Base-by-base conservation (phyloP, 2,888 invertebrate genomes). In the Craniophora ligustri region DNA sequence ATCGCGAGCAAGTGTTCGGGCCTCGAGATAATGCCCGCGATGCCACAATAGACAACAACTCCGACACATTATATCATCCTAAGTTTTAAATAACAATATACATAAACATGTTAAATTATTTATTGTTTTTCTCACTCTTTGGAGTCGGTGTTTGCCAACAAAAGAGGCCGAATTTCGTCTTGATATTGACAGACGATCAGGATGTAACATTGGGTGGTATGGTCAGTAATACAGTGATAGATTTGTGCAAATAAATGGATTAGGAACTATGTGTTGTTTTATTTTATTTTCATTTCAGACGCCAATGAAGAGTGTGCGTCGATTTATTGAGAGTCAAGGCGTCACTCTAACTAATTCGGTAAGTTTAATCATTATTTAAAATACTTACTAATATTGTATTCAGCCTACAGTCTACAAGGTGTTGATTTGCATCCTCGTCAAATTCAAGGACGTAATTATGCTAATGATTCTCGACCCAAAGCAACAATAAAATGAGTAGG, bases 131-230 rank as follows among this genome's bases (percentile, higher is more conserved):
- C 53, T 72, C 83, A 21, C 58, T 86, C 50, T 59, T 78, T 41
- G 75, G 80, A 30, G 62, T 64, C 46, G 71, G 67, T 50, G 64
- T 78, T 39, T 81, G 85, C 64, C 78, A 74, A 30, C 62, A 58
- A 19, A 78, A 65, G 36, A 84, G 78, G 76, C 96, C 96, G 19
- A 98, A 98, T 88, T 95, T 98, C 79, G 93, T 98, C 36, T 79
- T 98, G 30, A 93, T 98, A 68, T 78, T 98, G 44, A 97, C 97
- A 0, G 98, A 98, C 84, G 98, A 98, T 89, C 97, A 98, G 86
- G 98, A 98, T 92, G 89, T 95, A 2, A 88, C 94, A n/a, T 87
- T 98, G 40, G 95, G 96, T 82, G 96, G 97, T 42, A 94, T 97
- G 95, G 96, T 97, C 94, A 94, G 94, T 93, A 63, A 36, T 34